A percentile compares a stretch with the other conserved stretches of the same genome.
Conservation (phyloP, 2,113 vertebrate genomes). For the Rhabdomys dilectus region DNA sequence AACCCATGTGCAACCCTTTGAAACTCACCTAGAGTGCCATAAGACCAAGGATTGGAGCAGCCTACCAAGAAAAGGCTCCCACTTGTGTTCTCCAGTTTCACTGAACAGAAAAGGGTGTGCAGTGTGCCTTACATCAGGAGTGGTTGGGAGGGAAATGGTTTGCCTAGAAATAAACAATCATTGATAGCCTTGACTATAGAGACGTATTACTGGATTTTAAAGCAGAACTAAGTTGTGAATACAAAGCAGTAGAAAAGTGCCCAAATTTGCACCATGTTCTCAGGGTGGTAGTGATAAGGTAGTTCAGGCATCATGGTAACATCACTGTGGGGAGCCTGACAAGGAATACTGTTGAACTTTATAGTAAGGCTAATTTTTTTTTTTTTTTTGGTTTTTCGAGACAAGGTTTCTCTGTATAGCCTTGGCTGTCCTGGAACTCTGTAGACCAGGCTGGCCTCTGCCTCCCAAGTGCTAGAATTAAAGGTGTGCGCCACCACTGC, state of each 20-base stretch:
- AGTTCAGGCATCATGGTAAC: not conserved
- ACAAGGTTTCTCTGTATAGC: too few species aligned
- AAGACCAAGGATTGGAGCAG: not conserved
- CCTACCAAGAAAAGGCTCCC: not conserved
- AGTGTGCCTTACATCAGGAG: not conserved
- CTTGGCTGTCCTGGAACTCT: too few species aligned
- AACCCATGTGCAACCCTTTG: not conserved
- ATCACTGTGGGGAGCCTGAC: not conserved
- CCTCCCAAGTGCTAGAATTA: too few species aligned
- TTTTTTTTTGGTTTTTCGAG: too few species aligned
- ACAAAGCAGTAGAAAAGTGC: not conserved
- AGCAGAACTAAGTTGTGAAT: not conserved
- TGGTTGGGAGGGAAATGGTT: not conserved
- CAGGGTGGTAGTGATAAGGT: not conserved
- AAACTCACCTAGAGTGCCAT: not conserved
- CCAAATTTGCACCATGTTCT: not conserved
- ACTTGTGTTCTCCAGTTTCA: not conserved
- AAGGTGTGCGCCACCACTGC: too few species aligned
- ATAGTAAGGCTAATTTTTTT: not conserved
- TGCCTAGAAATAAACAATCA: not conserved
- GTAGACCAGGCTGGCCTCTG: too few species aligned
- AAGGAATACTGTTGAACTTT: not conserved
- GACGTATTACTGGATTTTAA: not conserved
- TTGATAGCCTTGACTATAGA: not conserved
- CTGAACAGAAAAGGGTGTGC: not conserved